A percentile compares a stretch with the other conserved stretches of the same genome.
Conservation (phyloP, 1,140 invertebrate species). For the Hylyphantes graminicola region DNA sequence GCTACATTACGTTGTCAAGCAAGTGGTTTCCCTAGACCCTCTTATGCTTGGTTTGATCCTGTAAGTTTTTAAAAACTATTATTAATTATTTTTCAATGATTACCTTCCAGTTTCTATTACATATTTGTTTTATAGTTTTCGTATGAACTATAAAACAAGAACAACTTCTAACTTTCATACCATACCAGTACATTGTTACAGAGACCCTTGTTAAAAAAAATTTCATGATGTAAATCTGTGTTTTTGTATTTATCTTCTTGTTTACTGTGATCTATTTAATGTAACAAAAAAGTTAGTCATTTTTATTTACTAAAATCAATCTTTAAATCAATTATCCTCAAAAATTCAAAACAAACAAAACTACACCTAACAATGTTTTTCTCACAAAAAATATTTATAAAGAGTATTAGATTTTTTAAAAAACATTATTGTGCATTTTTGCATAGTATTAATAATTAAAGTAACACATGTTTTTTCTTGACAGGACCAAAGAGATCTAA, state of each 20-base stretch:
- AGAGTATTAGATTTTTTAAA: not conserved
- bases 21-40: slow-evolving; percentile 83
- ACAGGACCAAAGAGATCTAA: slow-evolving; percentile 72
- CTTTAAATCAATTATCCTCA: no score
- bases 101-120: no score
- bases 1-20: slow-evolving; percentile 81
- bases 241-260: not conserved
- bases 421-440: not conserved
- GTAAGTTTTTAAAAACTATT: slow-evolving; percentile 36
- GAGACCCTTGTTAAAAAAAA: no score
- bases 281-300: not conserved
- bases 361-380: not conserved
- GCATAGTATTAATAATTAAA: not conserved
- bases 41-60: slow-evolving; percentile 79
- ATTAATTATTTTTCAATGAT: no score
- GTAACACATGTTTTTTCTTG: not conserved
- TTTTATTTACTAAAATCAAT: no score
- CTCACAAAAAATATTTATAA: not conserved
- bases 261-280: not conserved
- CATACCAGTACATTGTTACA: no score
- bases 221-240: no score
- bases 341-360: not conserved
- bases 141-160: no score
- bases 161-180: no score
- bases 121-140: no score